Evolutionary conservation across 2,888 invertebrate genomes (phyloP), one percentile per base, ranked within the genome.

Genomic region (Halictus quadricinctus): DNA sequence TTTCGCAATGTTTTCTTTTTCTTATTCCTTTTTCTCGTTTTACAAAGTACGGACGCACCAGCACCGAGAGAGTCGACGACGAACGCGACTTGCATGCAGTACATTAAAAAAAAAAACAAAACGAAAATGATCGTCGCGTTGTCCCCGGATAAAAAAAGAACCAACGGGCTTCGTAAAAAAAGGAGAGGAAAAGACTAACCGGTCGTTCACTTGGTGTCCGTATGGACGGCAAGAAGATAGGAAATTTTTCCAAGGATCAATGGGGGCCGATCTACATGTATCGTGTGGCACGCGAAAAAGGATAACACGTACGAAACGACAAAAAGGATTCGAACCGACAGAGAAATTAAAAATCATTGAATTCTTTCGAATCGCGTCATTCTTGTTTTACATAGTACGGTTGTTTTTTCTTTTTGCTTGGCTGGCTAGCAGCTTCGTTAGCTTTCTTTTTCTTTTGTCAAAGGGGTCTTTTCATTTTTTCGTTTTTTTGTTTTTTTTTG

Each of bases 221-320:
- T 76, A 72, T 76, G 85, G 85, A 81, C 85, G 81, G 80, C 75
- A 76, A 72, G 54, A 73, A 69, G 76, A 60, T 84, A 78, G 69
- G 81, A 79, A 77, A 77, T 73, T 54, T 69, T 86, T 79, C 75
- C 74, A 85, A 85, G 85, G 85, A 85, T 85, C 79, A 83, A 79
- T 73, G 64, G 70, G 21, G 70, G 86, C 81, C 81, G 84, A 87
- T 80, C 83, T 84, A 81, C 43, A 12, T 58, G 5, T n/a, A 58
- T 58, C 58, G 58, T 12, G 58, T 12, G n/a, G 58, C 58, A 58
- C 36, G 75, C 80, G 36, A 76, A 36, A 46, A 70, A 60, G 54
- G 72, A 60, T 21, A 70, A 70, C 21, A 36, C 1, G n/a, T 21
- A 41, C 69, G 41, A 69, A 41, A 69, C 36, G 69, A 64, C 76